A percentile compares a stretch with the other conserved stretches of the same genome.
Evolutionary conservation across 2,113 vertebrate genomes (phyloP).

Genomic region (Percopsis transmontana): DNA sequence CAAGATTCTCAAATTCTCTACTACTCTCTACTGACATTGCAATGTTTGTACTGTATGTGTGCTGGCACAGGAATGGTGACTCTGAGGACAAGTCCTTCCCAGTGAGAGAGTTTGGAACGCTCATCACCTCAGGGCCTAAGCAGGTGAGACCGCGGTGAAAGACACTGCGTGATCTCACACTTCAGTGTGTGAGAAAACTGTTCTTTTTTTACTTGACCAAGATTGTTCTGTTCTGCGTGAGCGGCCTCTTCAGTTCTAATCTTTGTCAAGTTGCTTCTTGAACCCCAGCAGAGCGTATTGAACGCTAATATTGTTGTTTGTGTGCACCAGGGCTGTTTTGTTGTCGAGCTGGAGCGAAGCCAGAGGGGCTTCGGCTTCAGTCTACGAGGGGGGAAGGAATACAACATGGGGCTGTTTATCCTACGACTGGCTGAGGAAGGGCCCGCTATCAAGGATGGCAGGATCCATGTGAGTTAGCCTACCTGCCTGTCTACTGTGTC

Average conservation of each 20-base stretch:
- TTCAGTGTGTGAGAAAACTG: not conserved
- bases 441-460: slow-evolving; percentile 88
- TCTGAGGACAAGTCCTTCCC: slow-evolving; percentile 75
- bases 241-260: not conserved
- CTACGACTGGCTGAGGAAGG: slow-evolving; percentile 94
- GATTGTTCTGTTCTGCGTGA: not conserved
- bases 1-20: not conserved
- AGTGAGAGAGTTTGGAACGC: slow-evolving; percentile 66
- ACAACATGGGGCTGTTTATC: slow-evolving; percentile 98
- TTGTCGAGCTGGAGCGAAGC: slow-evolving; percentile 91
- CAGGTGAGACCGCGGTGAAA: slow-evolving; percentile 65
- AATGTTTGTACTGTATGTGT: slow-evolving; percentile 6
- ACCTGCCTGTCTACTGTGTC: not conserved
- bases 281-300: not conserved
- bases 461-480: slow-evolving; percentile 86
- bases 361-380: slow-evolving; percentile 95
- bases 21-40: not conserved
- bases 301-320: not conserved
- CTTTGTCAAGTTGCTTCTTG: not conserved
- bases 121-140: slow-evolving; percentile 71
- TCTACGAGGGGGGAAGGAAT: slow-evolving; percentile 94
- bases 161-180: not conserved
- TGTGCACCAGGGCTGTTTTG: slow-evolving; percentile 82
- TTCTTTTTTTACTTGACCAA: not conserved
- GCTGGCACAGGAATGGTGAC: slow-evolving; percentile 74